phyloP scores from a whole-genome alignment of 2,113 vertebrate species.

The Tenebrosternarchus preto region DNA sequence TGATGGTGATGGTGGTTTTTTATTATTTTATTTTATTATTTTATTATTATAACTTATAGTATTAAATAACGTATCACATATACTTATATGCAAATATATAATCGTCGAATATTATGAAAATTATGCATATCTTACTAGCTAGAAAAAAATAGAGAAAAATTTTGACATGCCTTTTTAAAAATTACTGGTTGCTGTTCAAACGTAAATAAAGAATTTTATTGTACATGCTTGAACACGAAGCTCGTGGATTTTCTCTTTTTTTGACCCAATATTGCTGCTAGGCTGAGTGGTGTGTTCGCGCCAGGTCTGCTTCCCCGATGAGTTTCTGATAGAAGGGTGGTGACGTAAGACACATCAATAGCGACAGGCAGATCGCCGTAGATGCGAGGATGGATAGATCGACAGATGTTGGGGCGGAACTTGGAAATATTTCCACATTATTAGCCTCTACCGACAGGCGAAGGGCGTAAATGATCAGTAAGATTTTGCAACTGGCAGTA shows the following conservation, averaged over 20 bases:
- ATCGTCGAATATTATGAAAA: background rate
- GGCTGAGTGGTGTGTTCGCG: slow-evolving; percentile 30
- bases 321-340: slow-evolving; percentile 67
- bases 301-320: slow-evolving; percentile 58
- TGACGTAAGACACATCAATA: slow-evolving; percentile 75
- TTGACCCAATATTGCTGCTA: background rate
- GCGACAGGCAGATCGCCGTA: slow-evolving; percentile 60
- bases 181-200: no score
- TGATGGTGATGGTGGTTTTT: background rate
- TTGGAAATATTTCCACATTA: slow-evolving; percentile 64
- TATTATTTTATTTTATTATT: no score
- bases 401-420: slow-evolving; percentile 71
- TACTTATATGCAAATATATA: background rate
- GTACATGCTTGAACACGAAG: no score
- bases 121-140: background rate
- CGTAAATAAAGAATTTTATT: no score
- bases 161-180: no score
- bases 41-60: background rate
- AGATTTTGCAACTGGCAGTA: slow-evolving; percentile 53
- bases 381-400: slow-evolving; percentile 61
- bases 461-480: slow-evolving; percentile 58
- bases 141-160: no score
- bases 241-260: background rate
- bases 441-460: slow-evolving; percentile 61
- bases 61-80: background rate